A percentile compares a stretch with the other conserved stretches of the same genome.
These are phyloP conservation scores for Aspidiotus destructor DNA, from an alignment of 2,888 invertebrate species.

Conservation along the genomic window DNA sequence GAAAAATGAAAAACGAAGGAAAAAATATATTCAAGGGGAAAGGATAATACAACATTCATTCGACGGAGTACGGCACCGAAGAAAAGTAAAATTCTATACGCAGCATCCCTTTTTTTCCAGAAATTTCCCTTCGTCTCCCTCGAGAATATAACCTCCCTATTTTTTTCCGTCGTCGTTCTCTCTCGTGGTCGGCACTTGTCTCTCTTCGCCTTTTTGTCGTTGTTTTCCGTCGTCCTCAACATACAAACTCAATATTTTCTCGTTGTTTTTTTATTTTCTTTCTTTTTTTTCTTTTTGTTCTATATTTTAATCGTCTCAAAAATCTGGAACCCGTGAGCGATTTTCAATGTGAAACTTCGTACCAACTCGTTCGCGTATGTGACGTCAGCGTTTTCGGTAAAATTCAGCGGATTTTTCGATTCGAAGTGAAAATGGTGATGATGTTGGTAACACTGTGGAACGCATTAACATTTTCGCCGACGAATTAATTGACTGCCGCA, in stretches of 20 bases:
- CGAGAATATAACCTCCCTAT: conserved; percentile 20
- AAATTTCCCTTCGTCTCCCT: conserved; percentile 8
- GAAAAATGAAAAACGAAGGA: conserved; percentile 1
- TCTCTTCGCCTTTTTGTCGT: no score
- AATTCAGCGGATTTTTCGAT: no score
- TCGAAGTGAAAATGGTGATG: conserved; percentile 1
- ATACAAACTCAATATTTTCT: not conserved
- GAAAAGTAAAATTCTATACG: conserved; percentile 11
- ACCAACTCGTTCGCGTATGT: no score
- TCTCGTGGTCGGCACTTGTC: no score
- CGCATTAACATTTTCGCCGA: conserved; percentile 6
- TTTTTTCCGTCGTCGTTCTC: not conserved
- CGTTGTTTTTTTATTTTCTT: not conserved
- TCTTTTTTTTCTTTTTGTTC: not conserved
- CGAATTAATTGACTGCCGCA: not conserved
- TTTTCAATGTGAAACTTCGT: no score
- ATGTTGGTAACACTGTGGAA: conserved; percentile 18
- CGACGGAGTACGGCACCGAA: not conserved
- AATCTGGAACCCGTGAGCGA: no score
- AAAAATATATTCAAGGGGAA: not conserved
- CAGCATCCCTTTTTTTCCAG: conserved; percentile 23
- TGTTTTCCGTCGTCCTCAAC: not conserved
- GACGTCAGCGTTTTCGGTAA: no score
- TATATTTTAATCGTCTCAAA: no score
- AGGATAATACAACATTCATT: no score